phyloP scores from a whole-genome alignment of 2,888 invertebrate species.

The Agrotis puta region DNA sequence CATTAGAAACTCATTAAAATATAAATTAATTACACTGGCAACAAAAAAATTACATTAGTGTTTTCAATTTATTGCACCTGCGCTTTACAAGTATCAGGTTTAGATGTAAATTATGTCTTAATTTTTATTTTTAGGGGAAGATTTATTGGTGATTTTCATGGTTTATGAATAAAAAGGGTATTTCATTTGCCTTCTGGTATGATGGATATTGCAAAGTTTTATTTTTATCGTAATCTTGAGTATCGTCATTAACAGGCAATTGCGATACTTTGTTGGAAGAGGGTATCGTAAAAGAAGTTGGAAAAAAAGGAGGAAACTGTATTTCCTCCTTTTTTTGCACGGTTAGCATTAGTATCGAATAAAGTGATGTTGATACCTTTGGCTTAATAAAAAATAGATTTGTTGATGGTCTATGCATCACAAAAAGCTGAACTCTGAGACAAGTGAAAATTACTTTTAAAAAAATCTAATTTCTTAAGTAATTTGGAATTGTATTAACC shows the following conservation, averaged over 20 bases:
- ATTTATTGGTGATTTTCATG: constrained; percentile 56
- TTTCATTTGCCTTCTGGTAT: constrained; percentile 3
- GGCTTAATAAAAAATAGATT: neutral
- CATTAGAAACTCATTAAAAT: constrained; percentile 78
- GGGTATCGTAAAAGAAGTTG: neutral
- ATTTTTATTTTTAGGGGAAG: constrained; percentile 55
- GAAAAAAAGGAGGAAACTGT: no score
- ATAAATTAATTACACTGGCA: constrained; percentile 74
- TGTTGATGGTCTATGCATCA: neutral
- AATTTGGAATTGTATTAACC: neutral
- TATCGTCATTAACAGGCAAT: constrained; percentile 2
- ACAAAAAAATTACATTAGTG: constrained; percentile 71
- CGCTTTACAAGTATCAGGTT: constrained; percentile 54
- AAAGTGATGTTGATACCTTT: neutral
- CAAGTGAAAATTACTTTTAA: neutral
- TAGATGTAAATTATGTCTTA: constrained; percentile 60
- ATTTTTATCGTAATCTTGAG: constrained; percentile 22
- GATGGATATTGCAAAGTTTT: constrained; percentile 18
- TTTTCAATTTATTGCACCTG: constrained; percentile 73
- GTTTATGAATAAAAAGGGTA: constrained; percentile 40
- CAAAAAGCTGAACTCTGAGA: no score
- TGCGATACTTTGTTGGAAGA: neutral
- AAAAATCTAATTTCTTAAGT: neutral
- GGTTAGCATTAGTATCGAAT: neutral
- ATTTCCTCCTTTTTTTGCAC: no score